These are phyloP conservation scores for Himalopsyche tibetana DNA, from an alignment of 2,888 invertebrate genomes.

Conservation along the genomic window DNA sequence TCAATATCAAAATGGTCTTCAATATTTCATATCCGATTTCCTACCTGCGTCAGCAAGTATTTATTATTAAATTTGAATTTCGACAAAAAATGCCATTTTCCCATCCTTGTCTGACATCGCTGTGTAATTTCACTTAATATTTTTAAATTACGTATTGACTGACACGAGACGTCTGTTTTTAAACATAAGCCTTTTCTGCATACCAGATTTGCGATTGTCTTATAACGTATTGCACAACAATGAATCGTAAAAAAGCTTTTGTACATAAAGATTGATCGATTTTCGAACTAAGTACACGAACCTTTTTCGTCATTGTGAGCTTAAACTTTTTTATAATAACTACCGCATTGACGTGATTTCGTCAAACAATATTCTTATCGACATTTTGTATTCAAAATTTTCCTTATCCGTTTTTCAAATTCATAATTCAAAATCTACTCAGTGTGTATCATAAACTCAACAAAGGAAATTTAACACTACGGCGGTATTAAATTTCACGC, in stretches of 20 bases:
- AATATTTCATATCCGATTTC: too few species aligned
- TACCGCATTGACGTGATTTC: slow-evolving; percentile 34
- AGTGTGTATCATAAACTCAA: background rate
- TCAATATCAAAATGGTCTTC: too few species aligned
- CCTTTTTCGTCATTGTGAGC: slow-evolving; percentile 15
- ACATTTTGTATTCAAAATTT: background rate
- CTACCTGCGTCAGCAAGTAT: too few species aligned
- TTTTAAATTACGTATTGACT: too few species aligned
- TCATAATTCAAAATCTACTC: background rate
- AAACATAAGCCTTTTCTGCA: background rate
- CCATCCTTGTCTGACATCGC: too few species aligned
- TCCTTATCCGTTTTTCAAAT: background rate
- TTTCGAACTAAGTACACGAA: slow-evolving; percentile 22
- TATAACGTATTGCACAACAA: slow-evolving; percentile 21
- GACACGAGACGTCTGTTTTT: background rate
- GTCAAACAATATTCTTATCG: slow-evolving; percentile 13
- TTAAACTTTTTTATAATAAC: slow-evolving; percentile 4
- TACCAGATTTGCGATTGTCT: slow-evolving; percentile 5
- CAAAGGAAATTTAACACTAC: too few species aligned
- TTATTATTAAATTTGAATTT: too few species aligned
- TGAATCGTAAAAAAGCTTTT: slow-evolving; percentile 34
- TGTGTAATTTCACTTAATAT: too few species aligned
- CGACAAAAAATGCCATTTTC: too few species aligned
- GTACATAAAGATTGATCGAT: slow-evolving; percentile 34
- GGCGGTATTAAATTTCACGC: too few species aligned